Evolutionary conservation across 1,140 invertebrate genomes (phyloP), one percentile per base, ranked within the genome.

Genomic region (Hylaeus anthracinus): DNA sequence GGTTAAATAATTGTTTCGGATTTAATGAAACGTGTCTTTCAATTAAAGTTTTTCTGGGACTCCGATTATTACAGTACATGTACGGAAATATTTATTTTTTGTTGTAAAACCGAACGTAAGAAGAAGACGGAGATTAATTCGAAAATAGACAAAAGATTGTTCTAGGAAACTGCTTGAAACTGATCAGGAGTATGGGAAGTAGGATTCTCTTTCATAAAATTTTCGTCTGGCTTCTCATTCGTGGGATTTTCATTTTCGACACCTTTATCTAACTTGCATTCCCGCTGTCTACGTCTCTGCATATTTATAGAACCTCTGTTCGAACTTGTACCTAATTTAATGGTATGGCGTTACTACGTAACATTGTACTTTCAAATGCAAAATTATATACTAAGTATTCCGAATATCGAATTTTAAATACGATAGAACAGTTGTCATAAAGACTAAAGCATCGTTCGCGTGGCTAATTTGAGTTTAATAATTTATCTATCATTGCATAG

Each of bases 281-380:
- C 61, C 15, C 79, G 61, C 65, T 67, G 75, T 66, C 71, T 53
- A 43, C 60, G 10, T 41, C 72, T 72, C 37, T 82, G 72, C 9
- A 79, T 73, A 9, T 72, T 39, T 65, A 71, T 74, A n/a, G 67
- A 87, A 81, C 81, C 81, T 86, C 81, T 84, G 58, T 88, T 90
- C 10, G 87, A 84, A 66, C 78, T 90, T 67, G 58, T 43, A 88
- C 85, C 89, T 90, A 85, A 70, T 86, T 83, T 56, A 85, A 51
- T 45, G 67, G 26, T 26, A 26, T 26, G 26, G 26, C 26, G 26
- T 26, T 26, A 26, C 26, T 26, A 84, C 55, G 70, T 70, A 9
- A 45, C 1, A 5, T 79, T 65, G 63, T 66, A 78, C 60, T 51
- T 9, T 41, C 26, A 43, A 37, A n/a, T n/a, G 6, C 1, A 67